Base-by-base conservation (phyloP, 2,113 vertebrate species). In the Chamaetylas fuelleborni region DNA sequence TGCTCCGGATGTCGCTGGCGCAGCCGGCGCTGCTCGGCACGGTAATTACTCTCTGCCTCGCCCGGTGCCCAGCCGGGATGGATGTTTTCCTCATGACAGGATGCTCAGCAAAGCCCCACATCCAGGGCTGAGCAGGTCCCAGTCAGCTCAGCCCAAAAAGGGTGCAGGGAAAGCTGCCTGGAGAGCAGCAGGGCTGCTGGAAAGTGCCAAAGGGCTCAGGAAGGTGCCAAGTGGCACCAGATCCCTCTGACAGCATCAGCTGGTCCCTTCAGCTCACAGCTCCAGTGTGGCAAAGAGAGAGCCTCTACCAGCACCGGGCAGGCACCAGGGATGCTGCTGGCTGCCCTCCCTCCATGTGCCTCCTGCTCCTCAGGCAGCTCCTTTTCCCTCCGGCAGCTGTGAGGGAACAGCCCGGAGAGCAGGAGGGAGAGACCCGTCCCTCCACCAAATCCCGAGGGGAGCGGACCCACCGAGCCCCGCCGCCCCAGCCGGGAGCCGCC, bases 51-150 rank as follows among this genome's bases (percentile, higher is more conserved):
- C 14, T 0, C 22, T 36, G 70, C 93, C 92, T 96, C 61, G 2
- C 90, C 95, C 12, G 53, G 54, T 86, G 62, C 91, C 91, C 80
- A 2, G 88, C 67, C 3, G 0, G 81, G 54, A 93, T 20, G 90
- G 92, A 95, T 96, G 94, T 92, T 97, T 97, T 93, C 79, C 79
- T 34, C 95, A 78, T 95, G 94, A 97, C 90, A 65, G 82, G 96
- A 90, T 80, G 86, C 88, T 88, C 88, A 2, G 61, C 33, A 25
- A 14, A 71, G 93, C 25, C 62, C 58, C 33, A 40, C 4, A 6
- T 62, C 82, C 0, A 9, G 50, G 23, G 17, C 47, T 2, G 1
- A 87, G 71, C 81, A 34, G 48, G 9, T 28, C 20, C 40, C 8
- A 2, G 43, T 6, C 62, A 50, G n/a, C 51, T 48, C 69, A 79